Evolutionary conservation across 2,797 vertebrate genomes (phyloP), one percentile per base, ranked within the genome.

Genomic region (Sphaeramia orbicularis): DNA sequence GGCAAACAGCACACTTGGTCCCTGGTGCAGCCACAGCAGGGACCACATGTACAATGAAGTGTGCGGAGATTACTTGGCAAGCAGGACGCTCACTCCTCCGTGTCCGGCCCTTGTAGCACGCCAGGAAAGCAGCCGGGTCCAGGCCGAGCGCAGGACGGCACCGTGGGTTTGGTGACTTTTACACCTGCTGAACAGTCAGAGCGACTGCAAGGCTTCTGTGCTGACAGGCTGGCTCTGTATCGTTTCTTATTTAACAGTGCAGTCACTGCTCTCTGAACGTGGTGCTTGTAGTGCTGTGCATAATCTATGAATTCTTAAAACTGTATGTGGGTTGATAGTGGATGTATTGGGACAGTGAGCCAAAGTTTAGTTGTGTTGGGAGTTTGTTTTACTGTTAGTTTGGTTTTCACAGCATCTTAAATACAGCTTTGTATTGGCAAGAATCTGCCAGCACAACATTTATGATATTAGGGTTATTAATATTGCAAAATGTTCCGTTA

Each of bases 201-300:
- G 14, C 30, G 41, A 11, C 56, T 42, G 13, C 44, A 21, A 24
- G 56, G 57, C 51, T 45, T 15, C 15, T 40, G 21, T 52, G 15
- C 27, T 38, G 43, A 15, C 8, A 11, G 42, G 1, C 15, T 16
- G 50, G 24, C 21, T 2, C 51, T 21, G 45, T 9, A 24, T 38
- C 5, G 10, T 19, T 30, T 45, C 19, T 12, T 61, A 19, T 47
- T 8, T 16, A 14, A 36, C 42, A 47, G 42, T 36, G 35, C 56
- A 18, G 1, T 53, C 16, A 15, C 54, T 48, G 61, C 49, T 48
- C 67, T 48, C 27, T 51, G 41, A 53, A 57, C 51, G 51, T 65
- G 40, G 54, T 44, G 37, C 52, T 58, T 43, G 24, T 64, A 18
- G 41, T 71, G 37, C 24, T 61, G 66, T 52, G 47, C 35, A 55